Evolutionary conservation across 2,888 invertebrate species (phyloP).

Genomic region (Tachina grossa): DNA sequence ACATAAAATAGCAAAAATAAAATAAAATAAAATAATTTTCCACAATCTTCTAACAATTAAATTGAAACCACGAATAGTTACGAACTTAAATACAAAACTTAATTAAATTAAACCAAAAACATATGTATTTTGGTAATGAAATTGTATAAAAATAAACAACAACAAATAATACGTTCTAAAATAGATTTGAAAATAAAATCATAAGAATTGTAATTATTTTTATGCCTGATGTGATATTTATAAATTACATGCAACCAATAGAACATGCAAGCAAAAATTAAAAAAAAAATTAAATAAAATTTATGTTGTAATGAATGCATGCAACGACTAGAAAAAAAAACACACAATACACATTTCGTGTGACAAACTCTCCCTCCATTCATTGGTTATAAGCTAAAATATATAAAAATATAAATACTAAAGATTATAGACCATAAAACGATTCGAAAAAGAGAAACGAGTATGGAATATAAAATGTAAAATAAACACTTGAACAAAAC

Average conservation of each 20-base stretch:
- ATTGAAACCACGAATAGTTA: conserved; percentile 16
- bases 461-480: conserved; percentile 26
- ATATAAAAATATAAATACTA: conserved; percentile 16
- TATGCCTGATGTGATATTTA: conserved; percentile 57
- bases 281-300: conserved; percentile 29
- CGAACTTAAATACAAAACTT: neutral
- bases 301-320: conserved; percentile 52
- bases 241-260: conserved; percentile 17
- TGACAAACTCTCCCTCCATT: conserved; percentile 41
- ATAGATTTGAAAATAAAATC: neutral
- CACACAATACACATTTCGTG: neutral
- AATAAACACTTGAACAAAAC: conserved; percentile 40
- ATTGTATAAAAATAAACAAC: neutral
- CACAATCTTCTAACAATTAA: conserved; percentile 9
- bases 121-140: conserved; percentile 32
- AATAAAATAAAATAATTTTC: neutral
- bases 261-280: neutral
- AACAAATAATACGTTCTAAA: neutral
- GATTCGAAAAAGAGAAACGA: conserved; percentile 1
- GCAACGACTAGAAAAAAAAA: conserved; percentile 29
- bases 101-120: conserved; percentile 21
- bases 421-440: conserved; percentile 3
- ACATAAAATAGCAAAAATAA: neutral
- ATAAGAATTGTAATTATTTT: conserved; percentile 12
- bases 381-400: conserved; percentile 8